These are phyloP conservation scores for Drosophila flavopinicola DNA, from an alignment of 2,888 invertebrate genomes.

Conservation along the genomic window DNA sequence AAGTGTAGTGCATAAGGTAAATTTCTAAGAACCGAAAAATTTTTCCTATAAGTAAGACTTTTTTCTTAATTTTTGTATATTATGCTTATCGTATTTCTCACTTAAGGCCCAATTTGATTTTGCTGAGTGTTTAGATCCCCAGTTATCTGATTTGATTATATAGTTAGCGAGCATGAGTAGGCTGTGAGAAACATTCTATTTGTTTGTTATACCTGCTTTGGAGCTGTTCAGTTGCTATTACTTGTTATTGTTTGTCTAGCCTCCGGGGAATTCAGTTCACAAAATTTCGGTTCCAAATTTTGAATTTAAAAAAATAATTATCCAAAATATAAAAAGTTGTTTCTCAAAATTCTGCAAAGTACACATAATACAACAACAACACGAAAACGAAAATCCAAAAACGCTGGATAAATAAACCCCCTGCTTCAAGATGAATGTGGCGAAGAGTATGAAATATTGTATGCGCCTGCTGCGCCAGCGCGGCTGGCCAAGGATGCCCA, in stretches of 20 bases:
- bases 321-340: constrained; percentile 5
- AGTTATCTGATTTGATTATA: too few species aligned
- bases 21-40: too few species aligned
- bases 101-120: too few species aligned
- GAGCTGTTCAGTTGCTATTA: background rate
- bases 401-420: background rate
- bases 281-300: constrained; percentile 40
- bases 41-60: too few species aligned
- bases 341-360: constrained; percentile 10
- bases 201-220: background rate
- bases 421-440: constrained; percentile 21
- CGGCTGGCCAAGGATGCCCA: background rate
- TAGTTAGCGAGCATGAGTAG: too few species aligned
- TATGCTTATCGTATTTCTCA: too few species aligned
- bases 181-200: background rate
- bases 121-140: too few species aligned
- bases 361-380: too few species aligned
- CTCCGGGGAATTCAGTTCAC: constrained; percentile 26
- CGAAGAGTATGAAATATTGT: constrained; percentile 11
- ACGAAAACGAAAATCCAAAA: background rate
- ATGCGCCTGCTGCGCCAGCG: background rate
- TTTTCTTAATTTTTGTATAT: too few species aligned
- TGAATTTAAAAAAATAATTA: constrained; percentile 7
- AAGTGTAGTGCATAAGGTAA: too few species aligned
- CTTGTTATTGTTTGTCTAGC: constrained; percentile 21